Conservation (phyloP, 2,888 invertebrate genomes). For the Diplolepis rosae region DNA sequence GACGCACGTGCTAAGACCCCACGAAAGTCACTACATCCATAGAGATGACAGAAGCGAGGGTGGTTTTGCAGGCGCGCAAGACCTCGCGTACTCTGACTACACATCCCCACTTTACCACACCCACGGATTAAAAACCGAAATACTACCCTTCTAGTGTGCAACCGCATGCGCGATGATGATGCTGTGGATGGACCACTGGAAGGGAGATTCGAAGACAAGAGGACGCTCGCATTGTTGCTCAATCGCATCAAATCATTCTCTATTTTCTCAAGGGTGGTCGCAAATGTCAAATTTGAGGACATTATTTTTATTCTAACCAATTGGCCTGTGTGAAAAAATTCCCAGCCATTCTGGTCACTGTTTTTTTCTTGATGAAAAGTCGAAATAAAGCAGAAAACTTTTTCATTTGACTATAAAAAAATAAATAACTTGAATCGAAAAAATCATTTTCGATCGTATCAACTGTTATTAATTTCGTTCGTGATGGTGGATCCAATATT, state of each 20-base stretch:
- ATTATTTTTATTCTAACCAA: too few species aligned
- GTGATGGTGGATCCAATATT: too few species aligned
- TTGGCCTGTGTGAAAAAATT: too few species aligned
- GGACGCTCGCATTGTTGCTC: constrained; percentile 27
- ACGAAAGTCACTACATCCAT: constrained; percentile 50
- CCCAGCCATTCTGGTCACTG: too few species aligned
- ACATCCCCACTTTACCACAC: constrained; percentile 64
- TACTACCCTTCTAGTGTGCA: constrained; percentile 41
- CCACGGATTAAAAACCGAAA: constrained; percentile 69
- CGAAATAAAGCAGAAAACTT: too few species aligned
- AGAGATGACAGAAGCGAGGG: constrained; percentile 42
- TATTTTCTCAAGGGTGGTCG: constrained; percentile 8
- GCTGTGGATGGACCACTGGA: constrained; percentile 44
- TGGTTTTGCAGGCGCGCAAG: constrained; percentile 36
- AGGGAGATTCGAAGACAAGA: constrained; percentile 36
- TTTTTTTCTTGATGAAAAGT: too few species aligned
- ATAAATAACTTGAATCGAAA: too few species aligned
- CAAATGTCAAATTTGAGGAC: constrained; percentile 14
- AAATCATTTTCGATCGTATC: too few species aligned
- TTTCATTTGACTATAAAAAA: too few species aligned
- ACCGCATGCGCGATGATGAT: constrained; percentile 43
- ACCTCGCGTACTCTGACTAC: constrained; percentile 48
- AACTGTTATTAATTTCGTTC: too few species aligned
- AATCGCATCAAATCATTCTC: constrained; percentile 18
- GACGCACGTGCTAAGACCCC: constrained; percentile 50